phyloP scores from a whole-genome alignment of 2,888 invertebrate species.

The Imbricaverruca yamaguchii region DNA sequence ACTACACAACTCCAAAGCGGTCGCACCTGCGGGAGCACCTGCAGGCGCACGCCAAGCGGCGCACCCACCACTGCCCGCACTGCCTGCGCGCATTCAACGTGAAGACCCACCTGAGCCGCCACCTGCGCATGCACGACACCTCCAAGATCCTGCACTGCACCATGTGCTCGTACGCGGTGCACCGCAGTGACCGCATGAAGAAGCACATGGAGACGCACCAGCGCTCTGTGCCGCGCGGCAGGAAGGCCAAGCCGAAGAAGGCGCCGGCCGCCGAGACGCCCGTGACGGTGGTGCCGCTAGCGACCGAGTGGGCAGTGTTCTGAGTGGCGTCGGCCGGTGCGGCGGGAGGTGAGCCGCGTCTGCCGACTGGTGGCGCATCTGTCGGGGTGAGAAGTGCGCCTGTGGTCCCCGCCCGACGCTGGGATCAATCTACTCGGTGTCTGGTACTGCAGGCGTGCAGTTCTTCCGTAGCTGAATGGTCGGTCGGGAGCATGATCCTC shows the following conservation, averaged over 20 bases:
- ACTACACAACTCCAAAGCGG: conserved; percentile 56
- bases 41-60: conserved; percentile 52
- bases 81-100: conserved; percentile 59
- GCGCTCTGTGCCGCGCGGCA: not conserved
- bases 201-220: not conserved
- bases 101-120: conserved; percentile 57
- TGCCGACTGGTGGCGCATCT: too few relatives aligned
- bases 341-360: not conserved
- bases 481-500: too few relatives aligned
- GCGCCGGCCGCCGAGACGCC: not conserved
- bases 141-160: conserved; percentile 57
- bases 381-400: too few relatives aligned
- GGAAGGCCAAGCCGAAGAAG: not conserved
- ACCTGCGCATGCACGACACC: conserved; percentile 56
- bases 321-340: not conserved
- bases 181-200: conserved; percentile 16
- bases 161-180: conserved; percentile 51
- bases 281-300: not conserved
- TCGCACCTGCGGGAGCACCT: conserved; percentile 57
- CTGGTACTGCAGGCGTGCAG: too few relatives aligned
- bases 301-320: not conserved
- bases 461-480: too few relatives aligned
- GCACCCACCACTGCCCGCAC: conserved; percentile 50
- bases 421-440: too few relatives aligned
- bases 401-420: too few relatives aligned